A percentile compares a stretch with the other conserved stretches of the same genome.
phyloP scores from a whole-genome alignment of 2,113 vertebrate genomes.

The Micromys minutus region DNA sequence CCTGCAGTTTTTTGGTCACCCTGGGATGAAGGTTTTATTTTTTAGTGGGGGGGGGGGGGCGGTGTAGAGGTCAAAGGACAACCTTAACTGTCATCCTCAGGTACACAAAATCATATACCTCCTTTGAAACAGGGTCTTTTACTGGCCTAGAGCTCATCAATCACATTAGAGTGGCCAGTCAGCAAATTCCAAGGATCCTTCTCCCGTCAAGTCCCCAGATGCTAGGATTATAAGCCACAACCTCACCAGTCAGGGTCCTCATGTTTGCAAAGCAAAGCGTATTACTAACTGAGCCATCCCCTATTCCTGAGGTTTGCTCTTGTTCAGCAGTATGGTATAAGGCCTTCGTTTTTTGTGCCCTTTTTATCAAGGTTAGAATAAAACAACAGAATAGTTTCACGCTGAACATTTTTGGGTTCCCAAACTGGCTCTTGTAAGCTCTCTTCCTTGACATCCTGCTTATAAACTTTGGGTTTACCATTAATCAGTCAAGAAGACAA shows the following conservation, averaged over 20 bases:
- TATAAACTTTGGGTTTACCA: not conserved
- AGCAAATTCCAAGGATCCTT: not conserved
- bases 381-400: not conserved
- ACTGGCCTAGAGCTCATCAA: not conserved
- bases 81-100: not conserved
- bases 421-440: not conserved
- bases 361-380: too few relatives aligned
- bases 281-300: not conserved
- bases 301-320: not conserved
- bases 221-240: not conserved
- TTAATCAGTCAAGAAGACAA: not conserved
- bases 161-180: not conserved
- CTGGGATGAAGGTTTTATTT: not conserved
- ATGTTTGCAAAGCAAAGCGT: not conserved
- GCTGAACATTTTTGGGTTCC: not conserved
- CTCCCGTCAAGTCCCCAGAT: too few relatives aligned
- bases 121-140: not conserved
- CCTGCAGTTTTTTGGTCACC: not conserved
- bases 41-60: not conserved
- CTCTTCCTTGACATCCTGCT: too few relatives aligned
- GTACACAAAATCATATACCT: not conserved
- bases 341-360: not conserved
- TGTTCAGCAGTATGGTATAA: not conserved
- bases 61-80: not conserved
- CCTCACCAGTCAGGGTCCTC: not conserved